Evolutionary conservation across 2,888 invertebrate species (phyloP).

Genomic region (Tortrix viridana): DNA sequence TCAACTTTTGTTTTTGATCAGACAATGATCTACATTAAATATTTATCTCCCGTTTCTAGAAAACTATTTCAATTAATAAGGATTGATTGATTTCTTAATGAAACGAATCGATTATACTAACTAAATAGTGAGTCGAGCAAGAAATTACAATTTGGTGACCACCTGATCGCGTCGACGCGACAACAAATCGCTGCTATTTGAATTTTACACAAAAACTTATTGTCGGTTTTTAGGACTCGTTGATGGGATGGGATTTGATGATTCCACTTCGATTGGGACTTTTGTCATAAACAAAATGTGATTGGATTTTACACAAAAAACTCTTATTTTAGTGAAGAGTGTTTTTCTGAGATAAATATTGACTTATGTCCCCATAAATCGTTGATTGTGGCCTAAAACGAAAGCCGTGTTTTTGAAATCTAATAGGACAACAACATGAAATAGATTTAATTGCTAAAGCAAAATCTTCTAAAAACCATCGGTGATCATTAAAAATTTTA

Average conservation of each 20-base stretch:
- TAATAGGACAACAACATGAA: slow-evolving; percentile 6
- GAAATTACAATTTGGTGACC: slow-evolving; percentile 54
- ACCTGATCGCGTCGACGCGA: slow-evolving; percentile 41
- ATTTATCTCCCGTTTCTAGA: slow-evolving; percentile 37
- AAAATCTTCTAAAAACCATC: slow-evolving; percentile 51
- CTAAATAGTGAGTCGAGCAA: slow-evolving; percentile 58
- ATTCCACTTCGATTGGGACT: too few species aligned
- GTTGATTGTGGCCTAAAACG: background rate
- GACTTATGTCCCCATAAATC: too few species aligned
- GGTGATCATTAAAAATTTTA: slow-evolving; percentile 61
- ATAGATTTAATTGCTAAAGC: slow-evolving; percentile 38
- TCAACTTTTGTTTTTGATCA: too few species aligned
- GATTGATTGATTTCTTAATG: slow-evolving; percentile 51
- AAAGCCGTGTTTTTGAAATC: slow-evolving; percentile 8
- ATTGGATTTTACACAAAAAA: background rate
- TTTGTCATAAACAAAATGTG: too few species aligned
- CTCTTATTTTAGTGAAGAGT: background rate
- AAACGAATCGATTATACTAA: slow-evolving; percentile 62
- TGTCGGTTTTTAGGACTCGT: slow-evolving; percentile 22
- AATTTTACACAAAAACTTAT: slow-evolving; percentile 46
- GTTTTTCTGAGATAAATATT: too few species aligned
- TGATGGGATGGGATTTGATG: too few species aligned
- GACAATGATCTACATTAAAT: too few species aligned
- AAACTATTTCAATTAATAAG: slow-evolving; percentile 46
- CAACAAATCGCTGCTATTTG: slow-evolving; percentile 51